A percentile compares a stretch with the other conserved stretches of the same genome.
Evolutionary conservation across 2,113 vertebrate genomes (phyloP).

Genomic region (Sterrhoptilus dennistouni): DNA sequence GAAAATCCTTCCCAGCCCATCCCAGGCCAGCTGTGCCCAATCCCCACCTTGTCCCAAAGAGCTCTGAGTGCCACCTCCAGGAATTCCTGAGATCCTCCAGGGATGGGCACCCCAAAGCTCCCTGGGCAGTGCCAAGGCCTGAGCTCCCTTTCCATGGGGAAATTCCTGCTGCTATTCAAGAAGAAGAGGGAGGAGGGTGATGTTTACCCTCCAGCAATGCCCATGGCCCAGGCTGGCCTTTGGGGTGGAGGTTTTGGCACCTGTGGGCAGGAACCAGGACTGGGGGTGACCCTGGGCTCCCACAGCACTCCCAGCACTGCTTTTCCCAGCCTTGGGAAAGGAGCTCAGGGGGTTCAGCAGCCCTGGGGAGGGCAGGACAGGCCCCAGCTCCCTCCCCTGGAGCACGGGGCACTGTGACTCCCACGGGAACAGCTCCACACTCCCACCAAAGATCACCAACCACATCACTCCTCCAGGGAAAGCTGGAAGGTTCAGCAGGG

Average conservation of each 20-base stretch:
- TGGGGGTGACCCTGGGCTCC: neutral
- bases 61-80: neutral
- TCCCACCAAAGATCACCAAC: accelerated
- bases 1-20: neutral
- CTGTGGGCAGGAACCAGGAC: neutral
- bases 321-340: neutral
- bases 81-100: neutral
- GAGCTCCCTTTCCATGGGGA: accelerated
- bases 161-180: neutral
- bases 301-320: neutral
- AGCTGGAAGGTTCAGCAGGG: neutral
- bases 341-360: neutral
- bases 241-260: neutral
- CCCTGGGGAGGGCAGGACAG: accelerated
- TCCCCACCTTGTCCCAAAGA: neutral
- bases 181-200: neutral
- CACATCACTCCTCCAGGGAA: neutral
- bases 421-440: accelerated
- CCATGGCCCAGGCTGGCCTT: neutral
- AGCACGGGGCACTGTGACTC: too few relatives aligned
- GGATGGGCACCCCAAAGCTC: neutral
- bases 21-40: accelerated
- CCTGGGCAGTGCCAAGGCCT: neutral
- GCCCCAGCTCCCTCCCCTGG: neutral
- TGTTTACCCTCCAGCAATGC: neutral